These are phyloP conservation scores for Temnothorax longispinosus DNA, from an alignment of 1,140 invertebrate species.

Conservation along the genomic window DNA sequence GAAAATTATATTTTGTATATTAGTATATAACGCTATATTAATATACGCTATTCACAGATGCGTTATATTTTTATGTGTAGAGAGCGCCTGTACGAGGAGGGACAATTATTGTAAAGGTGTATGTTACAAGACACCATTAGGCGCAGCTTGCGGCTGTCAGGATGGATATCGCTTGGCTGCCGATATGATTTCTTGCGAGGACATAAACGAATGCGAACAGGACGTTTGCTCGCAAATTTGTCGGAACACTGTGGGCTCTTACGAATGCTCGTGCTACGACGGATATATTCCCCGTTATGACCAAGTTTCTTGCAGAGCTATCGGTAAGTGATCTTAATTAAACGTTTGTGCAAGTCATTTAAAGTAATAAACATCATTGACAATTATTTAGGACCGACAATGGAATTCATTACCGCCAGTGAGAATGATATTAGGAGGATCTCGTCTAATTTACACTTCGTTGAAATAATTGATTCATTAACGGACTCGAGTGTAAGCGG, in stretches of 20 bases:
- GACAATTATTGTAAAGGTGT: conserved; percentile 88
- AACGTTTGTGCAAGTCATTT: background rate
- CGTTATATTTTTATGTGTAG: conserved; percentile 86
- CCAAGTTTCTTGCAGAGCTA: conserved; percentile 89
- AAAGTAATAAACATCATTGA: background rate
- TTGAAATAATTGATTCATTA: conserved; percentile 64
- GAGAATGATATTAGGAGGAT: conserved; percentile 74
- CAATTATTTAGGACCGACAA: conserved; percentile 67
- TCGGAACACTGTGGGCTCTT: conserved; percentile 93
- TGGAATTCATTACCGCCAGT: conserved; percentile 76
- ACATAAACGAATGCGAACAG: conserved; percentile 93
- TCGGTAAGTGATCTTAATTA: conserved; percentile 75
- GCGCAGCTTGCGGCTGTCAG: conserved; percentile 92
- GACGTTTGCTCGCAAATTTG: conserved; percentile 93
- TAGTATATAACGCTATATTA: too few species aligned
- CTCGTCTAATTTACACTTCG: conserved; percentile 49
- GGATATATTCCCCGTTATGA: conserved; percentile 91
- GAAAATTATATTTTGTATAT: too few species aligned
- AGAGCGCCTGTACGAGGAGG: conserved; percentile 90
- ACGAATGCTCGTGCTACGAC: conserved; percentile 91
- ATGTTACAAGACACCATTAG: conserved; percentile 93
- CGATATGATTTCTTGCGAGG: conserved; percentile 88
- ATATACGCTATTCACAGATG: background rate
- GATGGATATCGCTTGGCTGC: conserved; percentile 89
- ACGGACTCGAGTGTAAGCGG: conserved; percentile 66